These are phyloP conservation scores for Drosophila infuscata DNA, from an alignment of 2,888 invertebrate species.

Conservation along the genomic window DNA sequence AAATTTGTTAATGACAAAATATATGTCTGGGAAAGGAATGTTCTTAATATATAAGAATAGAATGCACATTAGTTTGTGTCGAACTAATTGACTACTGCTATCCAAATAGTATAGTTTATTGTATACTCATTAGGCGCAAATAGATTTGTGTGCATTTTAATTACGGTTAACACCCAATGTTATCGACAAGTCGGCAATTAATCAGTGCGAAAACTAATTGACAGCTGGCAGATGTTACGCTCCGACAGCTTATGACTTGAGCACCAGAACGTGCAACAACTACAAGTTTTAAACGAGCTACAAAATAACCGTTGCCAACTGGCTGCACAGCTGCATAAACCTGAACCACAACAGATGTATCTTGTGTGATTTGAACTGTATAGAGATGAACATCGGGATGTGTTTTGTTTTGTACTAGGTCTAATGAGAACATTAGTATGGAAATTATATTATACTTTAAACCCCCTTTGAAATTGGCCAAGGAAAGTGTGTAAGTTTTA, in stretches of 20 bases:
- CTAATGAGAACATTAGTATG: neutral
- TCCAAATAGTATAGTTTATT: conserved; percentile 17
- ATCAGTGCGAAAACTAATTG: conserved; percentile 58
- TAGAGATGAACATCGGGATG: neutral
- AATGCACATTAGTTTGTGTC: neutral
- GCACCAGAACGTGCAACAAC: conserved; percentile 30
- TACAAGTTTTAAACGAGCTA: conserved; percentile 1
- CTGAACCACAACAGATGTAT: conserved; percentile 27
- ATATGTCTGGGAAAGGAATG: neutral
- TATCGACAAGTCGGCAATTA: conserved; percentile 55
- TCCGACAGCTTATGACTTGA: conserved; percentile 50
- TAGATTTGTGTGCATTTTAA: conserved; percentile 39
- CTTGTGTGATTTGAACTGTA: conserved; percentile 2
- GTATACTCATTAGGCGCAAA: conserved; percentile 25
- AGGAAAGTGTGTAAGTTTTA: neutral
- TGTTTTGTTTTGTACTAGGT: neutral
- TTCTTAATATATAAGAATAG: neutral
- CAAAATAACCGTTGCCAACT: conserved; percentile 33
- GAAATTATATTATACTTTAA: neutral
- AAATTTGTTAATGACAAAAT: neutral
- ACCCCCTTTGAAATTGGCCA: neutral
- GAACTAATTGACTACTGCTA: neutral
- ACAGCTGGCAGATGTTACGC: conserved; percentile 61
- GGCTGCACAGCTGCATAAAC: conserved; percentile 43
- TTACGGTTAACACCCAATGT: conserved; percentile 39